phyloP scores from a whole-genome alignment of 2,888 invertebrate species.

The Bimastos eiseni region DNA sequence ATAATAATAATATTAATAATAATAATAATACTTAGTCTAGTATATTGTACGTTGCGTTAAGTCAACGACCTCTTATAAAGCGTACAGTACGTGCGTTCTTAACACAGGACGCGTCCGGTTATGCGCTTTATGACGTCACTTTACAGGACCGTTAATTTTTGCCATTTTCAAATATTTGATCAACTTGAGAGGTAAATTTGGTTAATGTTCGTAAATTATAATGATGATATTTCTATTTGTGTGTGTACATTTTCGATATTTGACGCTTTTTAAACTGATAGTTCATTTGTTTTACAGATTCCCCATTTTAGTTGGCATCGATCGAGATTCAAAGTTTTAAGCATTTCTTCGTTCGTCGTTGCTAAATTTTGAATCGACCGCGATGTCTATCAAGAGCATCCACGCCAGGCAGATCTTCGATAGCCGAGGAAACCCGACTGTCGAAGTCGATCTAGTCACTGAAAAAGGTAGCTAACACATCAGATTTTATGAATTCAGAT shows the following conservation, averaged over 20 bases:
- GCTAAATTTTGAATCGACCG: neutral
- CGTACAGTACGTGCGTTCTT: neutral
- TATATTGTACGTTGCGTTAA: too few relatives aligned
- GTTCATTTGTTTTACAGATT: neutral
- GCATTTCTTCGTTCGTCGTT: too few relatives aligned
- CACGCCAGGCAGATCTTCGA: slow-evolving; percentile 94
- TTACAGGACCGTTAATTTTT: neutral
- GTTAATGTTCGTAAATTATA: neutral
- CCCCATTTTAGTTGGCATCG: neutral
- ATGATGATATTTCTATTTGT: neutral
- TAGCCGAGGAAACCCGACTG: slow-evolving; percentile 97
- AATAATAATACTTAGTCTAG: neutral
- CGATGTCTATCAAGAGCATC: slow-evolving; percentile 15
- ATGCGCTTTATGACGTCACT: neutral
- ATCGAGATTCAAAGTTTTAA: neutral
- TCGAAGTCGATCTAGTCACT: slow-evolving; percentile 74
- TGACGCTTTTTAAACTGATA: neutral
- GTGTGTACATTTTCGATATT: neutral
- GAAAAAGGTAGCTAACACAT: neutral
- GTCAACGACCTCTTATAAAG: too few relatives aligned
- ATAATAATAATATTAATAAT: too few relatives aligned
- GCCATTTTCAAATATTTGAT: neutral
- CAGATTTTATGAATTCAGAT: neutral
- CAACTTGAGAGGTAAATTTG: neutral
- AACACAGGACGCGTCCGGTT: neutral